These are phyloP conservation scores for Muscicapa comitata DNA, from an alignment of 2,797 vertebrate species.

Conservation along the genomic window DNA sequence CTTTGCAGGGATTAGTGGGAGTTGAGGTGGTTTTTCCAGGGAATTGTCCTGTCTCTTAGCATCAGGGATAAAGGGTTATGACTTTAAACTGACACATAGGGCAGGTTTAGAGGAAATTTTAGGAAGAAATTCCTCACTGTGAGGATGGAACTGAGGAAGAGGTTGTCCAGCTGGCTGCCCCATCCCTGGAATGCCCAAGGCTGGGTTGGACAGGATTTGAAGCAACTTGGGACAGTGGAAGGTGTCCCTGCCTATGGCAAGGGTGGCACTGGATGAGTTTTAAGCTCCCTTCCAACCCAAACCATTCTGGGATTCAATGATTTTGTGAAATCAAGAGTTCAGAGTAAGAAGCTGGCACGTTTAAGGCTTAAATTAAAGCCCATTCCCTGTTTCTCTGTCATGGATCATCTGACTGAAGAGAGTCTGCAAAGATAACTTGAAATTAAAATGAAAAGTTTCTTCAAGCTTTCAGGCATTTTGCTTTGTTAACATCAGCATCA, in stretches of 20 bases:
- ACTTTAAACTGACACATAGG: not conserved
- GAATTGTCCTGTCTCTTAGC: not conserved
- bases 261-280: not conserved
- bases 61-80: not conserved
- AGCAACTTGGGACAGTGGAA: rapidly evolving
- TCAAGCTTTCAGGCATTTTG: not conserved
- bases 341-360: not conserved
- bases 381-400: not conserved
- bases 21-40: not conserved
- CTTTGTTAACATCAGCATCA: not conserved
- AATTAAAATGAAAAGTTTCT: not conserved
- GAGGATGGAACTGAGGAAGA: not conserved
- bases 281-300: not conserved
- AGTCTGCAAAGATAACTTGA: not conserved
- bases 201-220: not conserved
- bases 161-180: not conserved
- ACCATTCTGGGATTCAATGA: not conserved
- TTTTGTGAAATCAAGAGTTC: not conserved
- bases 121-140: not conserved
- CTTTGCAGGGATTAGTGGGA: not conserved
- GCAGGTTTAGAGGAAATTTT: not conserved
- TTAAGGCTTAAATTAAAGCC: not conserved
- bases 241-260: not conserved
- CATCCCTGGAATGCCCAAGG: not conserved
- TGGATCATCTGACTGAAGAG: not conserved